These are phyloP conservation scores for Chrysemys picta DNA, from an alignment of 2,113 vertebrate species.

Conservation along the genomic window DNA sequence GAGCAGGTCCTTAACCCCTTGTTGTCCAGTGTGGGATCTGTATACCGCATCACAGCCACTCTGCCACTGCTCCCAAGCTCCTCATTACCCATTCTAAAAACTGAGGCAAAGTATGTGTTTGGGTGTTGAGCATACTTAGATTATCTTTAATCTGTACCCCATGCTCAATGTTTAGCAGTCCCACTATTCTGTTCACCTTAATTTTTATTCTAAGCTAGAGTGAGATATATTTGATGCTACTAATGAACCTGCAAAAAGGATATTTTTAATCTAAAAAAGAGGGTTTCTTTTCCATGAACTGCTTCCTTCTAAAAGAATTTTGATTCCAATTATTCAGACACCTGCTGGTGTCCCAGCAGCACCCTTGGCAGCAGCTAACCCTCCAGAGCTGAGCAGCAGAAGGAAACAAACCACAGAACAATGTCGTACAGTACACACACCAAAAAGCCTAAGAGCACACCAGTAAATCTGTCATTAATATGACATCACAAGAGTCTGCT, in stretches of 20 bases:
- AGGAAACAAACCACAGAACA: conserved; percentile 73
- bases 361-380: conserved; percentile 50
- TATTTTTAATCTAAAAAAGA: conserved; percentile 31
- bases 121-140: neutral
- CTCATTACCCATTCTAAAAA: neutral
- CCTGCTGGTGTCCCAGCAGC: conserved; percentile 71
- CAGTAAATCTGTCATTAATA: conserved; percentile 61
- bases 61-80: neutral
- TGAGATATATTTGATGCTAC: neutral
- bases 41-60: neutral
- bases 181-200: conserved; percentile 26
- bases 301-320: conserved; percentile 52
- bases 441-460: conserved; percentile 49
- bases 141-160: neutral
- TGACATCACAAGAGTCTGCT: conserved; percentile 59
- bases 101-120: neutral
- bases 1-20: neutral
- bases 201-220: conserved; percentile 49
- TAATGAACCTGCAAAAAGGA: conserved; percentile 52
- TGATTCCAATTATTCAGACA: conserved; percentile 75
- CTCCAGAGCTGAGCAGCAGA: conserved; percentile 44
- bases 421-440: conserved; percentile 48
- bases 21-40: neutral
- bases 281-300: conserved; percentile 49
- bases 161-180: neutral